Conservation (phyloP, 2,797 vertebrate genomes). For the Smutsia temminckii region DNA sequence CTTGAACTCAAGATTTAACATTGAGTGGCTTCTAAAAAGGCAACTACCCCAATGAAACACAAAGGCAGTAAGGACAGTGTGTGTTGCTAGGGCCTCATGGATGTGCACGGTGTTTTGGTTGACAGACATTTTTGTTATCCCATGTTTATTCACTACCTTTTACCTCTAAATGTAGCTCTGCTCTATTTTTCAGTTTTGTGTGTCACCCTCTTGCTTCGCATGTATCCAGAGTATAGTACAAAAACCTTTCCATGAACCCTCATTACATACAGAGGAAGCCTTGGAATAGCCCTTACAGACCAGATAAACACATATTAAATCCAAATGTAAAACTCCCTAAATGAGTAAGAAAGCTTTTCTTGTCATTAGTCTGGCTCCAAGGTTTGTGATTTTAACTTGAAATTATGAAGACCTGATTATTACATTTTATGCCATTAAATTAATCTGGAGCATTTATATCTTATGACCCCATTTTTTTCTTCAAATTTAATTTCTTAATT, state of each 20-base stretch:
- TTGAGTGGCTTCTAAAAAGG: not conserved
- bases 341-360: not conserved
- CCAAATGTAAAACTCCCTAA: not conserved
- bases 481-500: not conserved
- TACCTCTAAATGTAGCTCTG: not conserved
- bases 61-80: rapidly evolving
- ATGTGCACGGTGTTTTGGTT: not conserved
- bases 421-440: not conserved
- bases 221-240: not conserved
- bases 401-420: not conserved
- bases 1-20: not conserved
- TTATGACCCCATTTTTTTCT: not conserved
- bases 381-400: not conserved
- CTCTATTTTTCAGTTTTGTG: not conserved
- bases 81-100: not conserved
- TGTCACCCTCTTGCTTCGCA: not conserved
- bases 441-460: not conserved
- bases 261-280: not conserved
- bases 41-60: not conserved
- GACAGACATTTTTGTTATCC: not conserved
- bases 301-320: not conserved
- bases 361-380: not conserved
- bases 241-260: rapidly evolving
- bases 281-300: not conserved
- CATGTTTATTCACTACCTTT: not conserved